Conservation (phyloP, 2,888 invertebrate species). For the Meteorus cinctellus region DNA sequence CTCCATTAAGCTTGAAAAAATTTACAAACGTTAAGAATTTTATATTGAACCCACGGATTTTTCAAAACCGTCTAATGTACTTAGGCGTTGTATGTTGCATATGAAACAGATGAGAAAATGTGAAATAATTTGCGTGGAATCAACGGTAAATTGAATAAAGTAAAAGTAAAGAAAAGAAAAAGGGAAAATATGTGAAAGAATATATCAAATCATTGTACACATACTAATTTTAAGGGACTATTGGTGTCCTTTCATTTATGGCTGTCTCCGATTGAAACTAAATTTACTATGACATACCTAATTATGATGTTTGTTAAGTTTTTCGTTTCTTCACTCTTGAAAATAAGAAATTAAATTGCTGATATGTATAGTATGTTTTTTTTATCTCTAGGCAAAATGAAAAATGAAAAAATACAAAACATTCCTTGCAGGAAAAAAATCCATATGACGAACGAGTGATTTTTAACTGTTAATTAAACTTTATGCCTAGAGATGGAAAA, state of each 20-base stretch:
- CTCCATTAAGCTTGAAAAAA: slow-evolving; percentile 14
- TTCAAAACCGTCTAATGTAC: slow-evolving; percentile 29
- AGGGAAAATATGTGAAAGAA: background rate
- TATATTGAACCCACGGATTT: slow-evolving; percentile 9
- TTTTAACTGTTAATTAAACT: background rate
- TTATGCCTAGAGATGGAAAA: background rate
- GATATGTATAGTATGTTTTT: background rate
- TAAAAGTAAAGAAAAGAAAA: background rate
- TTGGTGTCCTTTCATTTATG: background rate
- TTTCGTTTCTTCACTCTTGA: slow-evolving; percentile 22
- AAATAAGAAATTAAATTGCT: slow-evolving; percentile 8
- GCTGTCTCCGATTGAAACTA: slow-evolving; percentile 19
- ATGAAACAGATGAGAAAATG: background rate
- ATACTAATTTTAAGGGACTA: background rate
- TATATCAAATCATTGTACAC: background rate
- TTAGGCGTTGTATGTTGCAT: slow-evolving; percentile 29
- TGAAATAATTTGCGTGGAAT: background rate
- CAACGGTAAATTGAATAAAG: background rate
- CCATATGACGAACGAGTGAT: background rate
- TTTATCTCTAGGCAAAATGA: background rate
- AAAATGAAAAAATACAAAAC: background rate
- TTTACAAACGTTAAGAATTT: slow-evolving; percentile 1
- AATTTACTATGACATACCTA: slow-evolving; percentile 25
- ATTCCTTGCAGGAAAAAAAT: background rate
- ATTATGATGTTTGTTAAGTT: slow-evolving; percentile 30